Evolutionary conservation across 2,797 vertebrate genomes (phyloP), one percentile per base, ranked within the genome.

Genomic region (Argya squamiceps): DNA sequence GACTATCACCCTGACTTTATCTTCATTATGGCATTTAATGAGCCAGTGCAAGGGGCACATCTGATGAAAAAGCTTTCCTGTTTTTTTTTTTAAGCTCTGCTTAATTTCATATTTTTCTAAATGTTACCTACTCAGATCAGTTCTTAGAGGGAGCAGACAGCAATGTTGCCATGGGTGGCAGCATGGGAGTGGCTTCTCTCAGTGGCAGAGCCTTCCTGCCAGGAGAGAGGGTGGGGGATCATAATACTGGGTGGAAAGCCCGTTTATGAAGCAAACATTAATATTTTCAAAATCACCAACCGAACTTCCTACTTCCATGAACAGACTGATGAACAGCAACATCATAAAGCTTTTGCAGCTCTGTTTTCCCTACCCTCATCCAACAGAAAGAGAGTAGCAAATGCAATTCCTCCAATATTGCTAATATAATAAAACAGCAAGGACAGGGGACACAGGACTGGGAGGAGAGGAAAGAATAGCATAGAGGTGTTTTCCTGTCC

Each of bases 371-470:
- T 46, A 32, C 5, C 19, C 15, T 5, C n/a, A 43, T 34, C 24
- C 58, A 58, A 46, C 7, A 50, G 50, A 91, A 65, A 75, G 0
- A 0, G n/a, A 78, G 5, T 6, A 47, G 14, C 12, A 91, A 79
- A 41, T 52, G 52, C 34, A 69, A 12, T 87, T 87, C 55, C 50
- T 74, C 1, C 3, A 65, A 24, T 30, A n/a, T 10, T 44, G 16
- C 26, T 76, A 18, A 32, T 7, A 7, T 26, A 58, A 46, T 37
- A 53, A 82, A 88, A 62, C 22, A 47, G n/a, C 65, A 60, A 75
- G 53, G 52, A 17, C 15, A 27, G 50, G 12, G 41, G 24, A 34
- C 58, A 30, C 0, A 3, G 68, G 10, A n/a, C 0, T 2, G 32
- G 32, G 23, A 80, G 30, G 15, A 69, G 14, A 43, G 30, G 47